Evolutionary conservation across 2,113 vertebrate species (phyloP).

Genomic region (Romanogobio albipinnatus): DNA sequence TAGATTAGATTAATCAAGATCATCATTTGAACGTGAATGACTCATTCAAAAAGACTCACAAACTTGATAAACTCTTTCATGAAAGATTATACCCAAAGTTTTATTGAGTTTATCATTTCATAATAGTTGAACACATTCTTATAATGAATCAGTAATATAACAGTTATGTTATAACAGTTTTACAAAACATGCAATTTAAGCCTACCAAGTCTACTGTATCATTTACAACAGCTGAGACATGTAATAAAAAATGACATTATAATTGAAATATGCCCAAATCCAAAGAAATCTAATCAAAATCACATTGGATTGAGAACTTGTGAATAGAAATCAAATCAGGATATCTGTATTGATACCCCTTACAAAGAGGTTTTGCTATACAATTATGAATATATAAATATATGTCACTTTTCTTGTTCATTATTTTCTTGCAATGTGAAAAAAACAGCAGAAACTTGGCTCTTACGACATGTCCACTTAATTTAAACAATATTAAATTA

Average conservation of each 20-base stretch:
- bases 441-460: background rate
- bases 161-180: background rate
- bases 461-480: background rate
- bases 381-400: background rate
- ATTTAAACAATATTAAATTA: background rate
- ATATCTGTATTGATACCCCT: background rate
- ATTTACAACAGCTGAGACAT: background rate
- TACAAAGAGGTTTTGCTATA: background rate
- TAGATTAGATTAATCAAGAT: background rate
- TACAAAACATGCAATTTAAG: background rate
- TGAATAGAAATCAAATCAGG: background rate
- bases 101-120: background rate
- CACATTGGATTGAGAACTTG: background rate
- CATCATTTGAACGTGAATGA: background rate
- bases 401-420: background rate
- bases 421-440: background rate
- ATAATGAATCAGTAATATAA: background rate
- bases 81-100: background rate
- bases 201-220: background rate
- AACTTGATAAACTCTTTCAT: background rate
- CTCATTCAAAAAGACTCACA: background rate
- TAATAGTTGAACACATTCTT: background rate
- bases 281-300: background rate
- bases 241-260: background rate
- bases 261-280: background rate